Percentiles rank a stretch among this genome's conserved stretches.
These are phyloP conservation scores for Tetranychus truncatus DNA, from an alignment of 2,888 invertebrate genomes.

Conservation along the genomic window DNA sequence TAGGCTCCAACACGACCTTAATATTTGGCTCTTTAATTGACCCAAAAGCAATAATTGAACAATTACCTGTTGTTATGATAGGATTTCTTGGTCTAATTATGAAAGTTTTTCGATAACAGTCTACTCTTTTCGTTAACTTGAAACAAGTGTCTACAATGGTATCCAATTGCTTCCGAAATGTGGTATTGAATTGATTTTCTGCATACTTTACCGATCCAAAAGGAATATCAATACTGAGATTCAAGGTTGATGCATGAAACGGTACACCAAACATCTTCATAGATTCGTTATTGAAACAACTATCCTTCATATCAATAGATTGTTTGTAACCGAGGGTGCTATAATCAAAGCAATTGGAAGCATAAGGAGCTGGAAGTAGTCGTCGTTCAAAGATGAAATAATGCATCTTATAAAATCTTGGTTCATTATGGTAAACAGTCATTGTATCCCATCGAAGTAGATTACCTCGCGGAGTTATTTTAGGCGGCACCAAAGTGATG, in stretches of 20 bases:
- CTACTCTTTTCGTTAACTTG: not conserved
- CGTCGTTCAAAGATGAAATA: not conserved
- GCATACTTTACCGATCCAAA: not conserved
- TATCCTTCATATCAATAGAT: not conserved
- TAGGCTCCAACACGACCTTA: not conserved
- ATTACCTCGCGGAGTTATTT: not conserved
- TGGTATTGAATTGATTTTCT: not conserved
- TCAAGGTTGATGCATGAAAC: not conserved
- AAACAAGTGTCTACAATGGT: not conserved
- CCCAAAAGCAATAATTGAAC: not conserved
- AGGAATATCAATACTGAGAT: not conserved
- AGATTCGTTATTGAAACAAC: not conserved
- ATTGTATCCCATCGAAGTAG: not conserved
- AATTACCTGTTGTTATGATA: not conserved
- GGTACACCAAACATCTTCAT: not conserved
- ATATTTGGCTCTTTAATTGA: not conserved
- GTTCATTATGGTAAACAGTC: not conserved
- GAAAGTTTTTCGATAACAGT: not conserved
- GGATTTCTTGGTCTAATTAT: not conserved
- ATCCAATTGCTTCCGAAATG: not conserved
- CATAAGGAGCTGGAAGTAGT: not conserved
- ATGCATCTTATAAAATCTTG: not conserved
- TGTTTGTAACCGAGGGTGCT: not conserved
- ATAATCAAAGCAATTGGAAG: slow-evolving; percentile 2
- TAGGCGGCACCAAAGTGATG: not conserved